Evolutionary conservation across 2,797 vertebrate genomes (phyloP), one percentile per base, ranked within the genome.

Genomic region (Brotogeris chrysoptera): DNA sequence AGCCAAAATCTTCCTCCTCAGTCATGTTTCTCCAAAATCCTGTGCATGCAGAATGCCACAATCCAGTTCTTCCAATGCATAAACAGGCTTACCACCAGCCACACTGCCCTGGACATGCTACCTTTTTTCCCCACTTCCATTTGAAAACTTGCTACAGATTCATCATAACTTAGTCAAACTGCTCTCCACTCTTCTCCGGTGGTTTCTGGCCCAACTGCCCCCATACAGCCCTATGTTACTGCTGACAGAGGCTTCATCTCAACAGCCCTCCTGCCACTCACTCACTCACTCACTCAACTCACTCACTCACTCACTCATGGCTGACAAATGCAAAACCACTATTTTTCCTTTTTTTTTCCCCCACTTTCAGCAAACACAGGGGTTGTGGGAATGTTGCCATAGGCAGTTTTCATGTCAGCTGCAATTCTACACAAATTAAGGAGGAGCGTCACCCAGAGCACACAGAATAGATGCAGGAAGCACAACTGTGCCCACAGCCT

Each of bases 301-400:
- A 50, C 10, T 49, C 21, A 41, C 28, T 53, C 9, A 17, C 17
- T 55, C 41, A 39, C 23, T 66, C 25, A 30, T 4, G 5, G 49
- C 1, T 0, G 2, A 46, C 38, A 73, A 88, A 70, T 0, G 0
- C 34, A 17, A 38, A 50, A 89, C 43, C 8, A 39, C 5, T 6
- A 2, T 18, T 86, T 83, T 77, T 27, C 11, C 18, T 14, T 43
- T 50, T 70, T 65, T 49, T 84, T 86, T 20, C 20, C 36, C 38
- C 72, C 27, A 59, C 8, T 73, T 84, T 17, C n/a, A 69, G 6
- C 2, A 5, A 82, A 57, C 68, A 32, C 23, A 14, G 8, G 5
- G 10, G 16, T 38, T 70, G 7, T 61, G 57, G 69, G 70, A 43
- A 72, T 74, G 32, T 21, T 84, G 24, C 15, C 24, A 47, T 3